Percentiles rank a stretch among this genome's conserved stretches.
These are phyloP conservation scores for Drosophila percnosoma DNA, from an alignment of 2,888 invertebrate genomes.

Conservation along the genomic window DNA sequence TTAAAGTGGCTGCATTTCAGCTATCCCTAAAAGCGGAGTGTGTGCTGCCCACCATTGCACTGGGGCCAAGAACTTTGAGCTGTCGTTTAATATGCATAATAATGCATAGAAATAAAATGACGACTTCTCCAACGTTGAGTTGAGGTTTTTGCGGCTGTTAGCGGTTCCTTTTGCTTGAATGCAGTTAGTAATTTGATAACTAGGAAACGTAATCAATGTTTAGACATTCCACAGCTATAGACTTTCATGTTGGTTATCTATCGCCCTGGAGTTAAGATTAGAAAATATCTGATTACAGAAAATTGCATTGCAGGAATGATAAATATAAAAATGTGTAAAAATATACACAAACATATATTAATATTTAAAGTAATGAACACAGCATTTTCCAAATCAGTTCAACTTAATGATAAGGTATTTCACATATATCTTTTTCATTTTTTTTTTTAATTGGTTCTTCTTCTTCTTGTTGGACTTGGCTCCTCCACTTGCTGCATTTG, in stretches of 20 bases:
- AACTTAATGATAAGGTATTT: not conserved
- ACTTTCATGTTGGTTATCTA: not conserved
- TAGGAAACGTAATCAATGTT: conserved; percentile 41
- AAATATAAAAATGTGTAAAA: not conserved
- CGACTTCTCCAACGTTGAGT: conserved; percentile 12
- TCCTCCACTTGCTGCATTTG: conserved; percentile 19
- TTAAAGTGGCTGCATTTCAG: conserved; percentile 30
- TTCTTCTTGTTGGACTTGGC: conserved; percentile 12
- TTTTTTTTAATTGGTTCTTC: not conserved
- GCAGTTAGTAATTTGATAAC: conserved; percentile 59
- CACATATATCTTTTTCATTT: not conserved
- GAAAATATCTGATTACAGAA: not conserved
- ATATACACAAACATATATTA: not conserved
- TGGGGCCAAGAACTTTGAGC: conserved; percentile 31
- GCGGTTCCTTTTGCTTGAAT: conserved; percentile 4
- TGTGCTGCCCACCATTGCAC: conserved; percentile 33
- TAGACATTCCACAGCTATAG: not conserved
- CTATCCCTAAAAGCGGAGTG: conserved; percentile 13
- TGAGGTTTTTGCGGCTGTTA: conserved; percentile 35
- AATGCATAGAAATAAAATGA: conserved; percentile 35
- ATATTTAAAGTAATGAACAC: not conserved
- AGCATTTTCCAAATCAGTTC: not conserved
- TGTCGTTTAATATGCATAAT: conserved; percentile 51
- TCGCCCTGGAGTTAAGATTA: not conserved
- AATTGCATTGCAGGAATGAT: not conserved